These are phyloP conservation scores for Bradypodion pumilum DNA, from an alignment of 2,797 vertebrate species.

Conservation along the genomic window DNA sequence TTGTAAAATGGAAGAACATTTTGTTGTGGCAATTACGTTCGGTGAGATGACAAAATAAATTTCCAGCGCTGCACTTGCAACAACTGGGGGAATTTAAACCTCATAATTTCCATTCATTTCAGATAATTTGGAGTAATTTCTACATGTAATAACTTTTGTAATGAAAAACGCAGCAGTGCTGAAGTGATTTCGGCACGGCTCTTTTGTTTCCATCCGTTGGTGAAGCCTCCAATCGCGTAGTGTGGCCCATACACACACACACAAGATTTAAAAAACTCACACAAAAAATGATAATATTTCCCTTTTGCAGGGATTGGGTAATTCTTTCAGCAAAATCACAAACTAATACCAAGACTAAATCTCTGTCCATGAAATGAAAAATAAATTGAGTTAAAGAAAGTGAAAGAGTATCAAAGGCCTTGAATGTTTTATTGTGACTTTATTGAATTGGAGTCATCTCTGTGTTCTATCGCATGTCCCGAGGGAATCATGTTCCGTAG, in stretches of 20 bases:
- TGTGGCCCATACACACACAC: conserved; percentile 81
- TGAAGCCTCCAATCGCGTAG: conserved; percentile 74
- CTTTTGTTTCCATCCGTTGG: conserved; percentile 68
- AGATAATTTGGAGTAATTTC: conserved; percentile 87
- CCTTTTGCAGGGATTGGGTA: conserved; percentile 84
- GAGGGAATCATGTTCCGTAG: conserved; percentile 66
- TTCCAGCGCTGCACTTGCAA: conserved; percentile 82
- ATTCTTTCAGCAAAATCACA: conserved; percentile 85
- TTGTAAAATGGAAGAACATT: conserved; percentile 85
- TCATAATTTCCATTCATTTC: conserved; percentile 89
- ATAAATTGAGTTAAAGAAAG: conserved; percentile 87
- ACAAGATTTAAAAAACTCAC: conserved; percentile 79
- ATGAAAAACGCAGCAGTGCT: conserved; percentile 85
- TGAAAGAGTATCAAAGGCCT: conserved; percentile 78
- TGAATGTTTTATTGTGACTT: conserved; percentile 82
- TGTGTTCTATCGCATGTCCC: conserved; percentile 72
- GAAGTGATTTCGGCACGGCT: conserved; percentile 80
- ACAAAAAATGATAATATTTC: conserved; percentile 85
- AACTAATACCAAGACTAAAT: conserved; percentile 86
- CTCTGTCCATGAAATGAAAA: conserved; percentile 87
- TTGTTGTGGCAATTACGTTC: conserved; percentile 87
- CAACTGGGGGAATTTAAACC: conserved; percentile 87
- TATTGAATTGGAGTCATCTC: conserved; percentile 80
- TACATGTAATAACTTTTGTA: conserved; percentile 84
- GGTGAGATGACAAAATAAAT: conserved; percentile 87